Conservation (phyloP, 1,140 invertebrate genomes). For the Drosophila sproati region DNA sequence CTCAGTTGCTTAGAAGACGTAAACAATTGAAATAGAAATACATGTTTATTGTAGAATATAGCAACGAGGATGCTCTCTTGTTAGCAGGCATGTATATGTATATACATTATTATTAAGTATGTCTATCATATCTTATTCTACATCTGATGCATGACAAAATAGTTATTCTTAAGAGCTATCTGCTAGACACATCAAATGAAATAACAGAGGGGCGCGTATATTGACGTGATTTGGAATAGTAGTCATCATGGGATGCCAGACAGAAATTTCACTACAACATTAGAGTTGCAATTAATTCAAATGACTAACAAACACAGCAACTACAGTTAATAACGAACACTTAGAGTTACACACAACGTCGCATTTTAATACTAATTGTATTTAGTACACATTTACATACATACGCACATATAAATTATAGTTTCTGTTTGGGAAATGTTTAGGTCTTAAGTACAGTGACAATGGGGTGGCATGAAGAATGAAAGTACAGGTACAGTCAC, state of each 20-base stretch:
- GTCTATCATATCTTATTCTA: slow-evolving; percentile 11
- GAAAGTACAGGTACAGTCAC: slow-evolving; percentile 35
- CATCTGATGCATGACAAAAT: slow-evolving; percentile 25
- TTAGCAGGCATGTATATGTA: slow-evolving; percentile 11
- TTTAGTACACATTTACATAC: background rate
- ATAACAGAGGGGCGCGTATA: slow-evolving; percentile 14
- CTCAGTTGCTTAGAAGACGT: background rate
- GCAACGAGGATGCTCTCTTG: slow-evolving; percentile 9
- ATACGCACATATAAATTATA: slow-evolving; percentile 12
- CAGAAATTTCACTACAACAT: slow-evolving; percentile 2
- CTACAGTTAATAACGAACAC: slow-evolving; percentile 38
- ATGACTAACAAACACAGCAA: slow-evolving; percentile 60
- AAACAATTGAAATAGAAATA: slow-evolving; percentile 1
- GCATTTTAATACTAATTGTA: slow-evolving; percentile 4
- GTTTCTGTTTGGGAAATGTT: slow-evolving; percentile 18
- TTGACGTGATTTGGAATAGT: background rate
- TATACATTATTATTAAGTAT: slow-evolving; percentile 19
- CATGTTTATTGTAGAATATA: slow-evolving; percentile 22
- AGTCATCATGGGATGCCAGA: slow-evolving; percentile 4
- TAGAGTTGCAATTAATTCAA: slow-evolving; percentile 22
- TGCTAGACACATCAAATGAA: slow-evolving; percentile 19
- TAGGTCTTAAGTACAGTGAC: slow-evolving; percentile 37
- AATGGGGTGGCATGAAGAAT: slow-evolving; percentile 29
- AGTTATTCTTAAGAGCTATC: slow-evolving; percentile 11
- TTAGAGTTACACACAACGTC: slow-evolving; percentile 9